Conservation (phyloP, 1,140 invertebrate genomes). For the Leptonema lineaticorne region DNA sequence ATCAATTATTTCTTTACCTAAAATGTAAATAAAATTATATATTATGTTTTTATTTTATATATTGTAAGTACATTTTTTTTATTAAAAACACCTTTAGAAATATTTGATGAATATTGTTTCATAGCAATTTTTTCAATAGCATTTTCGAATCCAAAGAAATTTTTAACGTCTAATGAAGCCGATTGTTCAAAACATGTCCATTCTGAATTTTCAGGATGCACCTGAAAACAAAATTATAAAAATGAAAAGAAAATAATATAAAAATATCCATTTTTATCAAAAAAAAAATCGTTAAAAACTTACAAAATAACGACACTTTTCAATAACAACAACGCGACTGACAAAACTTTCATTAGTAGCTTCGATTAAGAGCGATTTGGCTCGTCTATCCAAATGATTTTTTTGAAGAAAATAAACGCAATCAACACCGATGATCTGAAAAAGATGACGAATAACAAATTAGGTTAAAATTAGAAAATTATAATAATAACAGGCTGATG, state of each 20-base stretch:
- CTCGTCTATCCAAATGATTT: conserved; percentile 81
- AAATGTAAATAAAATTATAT: no score
- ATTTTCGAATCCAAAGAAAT: conserved; percentile 95
- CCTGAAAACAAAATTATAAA: conserved; percentile 55
- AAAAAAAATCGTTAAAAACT: conserved; percentile 47
- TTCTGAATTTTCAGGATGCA: conserved; percentile 90
- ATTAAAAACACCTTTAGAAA: conserved; percentile 70
- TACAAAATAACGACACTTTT: conserved; percentile 91
- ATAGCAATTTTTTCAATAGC: conserved; percentile 96
- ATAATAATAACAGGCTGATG: no score
- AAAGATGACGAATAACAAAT: conserved; percentile 42
- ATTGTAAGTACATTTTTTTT: neutral
- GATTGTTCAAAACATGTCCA: conserved; percentile 98
- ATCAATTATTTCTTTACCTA: conserved; percentile 96
- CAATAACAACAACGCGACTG: conserved; percentile 80
- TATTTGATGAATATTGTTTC: conserved; percentile 94
- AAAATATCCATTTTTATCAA: neutral
- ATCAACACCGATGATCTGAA: conserved; percentile 91
- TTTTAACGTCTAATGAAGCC: conserved; percentile 92
- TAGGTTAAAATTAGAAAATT: no score
- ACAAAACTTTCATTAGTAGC: conserved; percentile 94
- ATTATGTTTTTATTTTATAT: no score
- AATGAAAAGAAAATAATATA: neutral
- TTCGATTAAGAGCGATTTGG: conserved; percentile 84
- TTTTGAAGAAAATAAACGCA: conserved; percentile 91